Conservation (phyloP, 2,113 vertebrate genomes). For the Anolis carolinensis region DNA sequence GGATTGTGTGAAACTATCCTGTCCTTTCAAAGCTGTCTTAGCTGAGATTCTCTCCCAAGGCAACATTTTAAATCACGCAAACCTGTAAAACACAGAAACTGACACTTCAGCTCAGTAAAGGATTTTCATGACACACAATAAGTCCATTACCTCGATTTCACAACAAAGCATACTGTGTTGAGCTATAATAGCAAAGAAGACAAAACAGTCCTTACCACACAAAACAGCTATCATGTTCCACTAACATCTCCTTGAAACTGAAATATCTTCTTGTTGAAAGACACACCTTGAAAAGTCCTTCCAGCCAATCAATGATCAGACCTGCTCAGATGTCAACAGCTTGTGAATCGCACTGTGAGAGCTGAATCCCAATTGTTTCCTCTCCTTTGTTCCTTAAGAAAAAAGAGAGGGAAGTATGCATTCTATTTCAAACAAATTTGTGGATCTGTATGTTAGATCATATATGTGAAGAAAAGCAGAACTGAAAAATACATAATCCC, state of each 20-base stretch:
- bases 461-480: conserved; percentile 18
- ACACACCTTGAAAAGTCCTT: conserved; percentile 37
- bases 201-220: conserved; percentile 45
- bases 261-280: conserved; percentile 39
- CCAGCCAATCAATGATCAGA: conserved; percentile 30
- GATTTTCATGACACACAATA: conserved; percentile 5
- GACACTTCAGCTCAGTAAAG: conserved; percentile 15
- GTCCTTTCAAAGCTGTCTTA: conserved; percentile 17
- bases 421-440: conserved; percentile 20
- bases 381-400: not conserved
- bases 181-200: conserved; percentile 4
- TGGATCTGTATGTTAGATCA: conserved; percentile 10
- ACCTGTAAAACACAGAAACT: conserved; percentile 21
- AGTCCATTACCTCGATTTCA: not conserved
- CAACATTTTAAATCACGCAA: conserved; percentile 3
- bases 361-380: not conserved
- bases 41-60: not conserved
- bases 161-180: not conserved
- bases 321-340: conserved; percentile 23
- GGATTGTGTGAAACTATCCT: not conserved
- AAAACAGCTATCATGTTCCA: conserved; percentile 20
- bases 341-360: not conserved
- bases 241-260: conserved; percentile 15
- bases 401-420: not conserved
- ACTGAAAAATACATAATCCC: conserved; percentile 33